These are phyloP conservation scores for Puffinus mauretanicus DNA, from an alignment of 2,113 vertebrate species.

Conservation along the genomic window DNA sequence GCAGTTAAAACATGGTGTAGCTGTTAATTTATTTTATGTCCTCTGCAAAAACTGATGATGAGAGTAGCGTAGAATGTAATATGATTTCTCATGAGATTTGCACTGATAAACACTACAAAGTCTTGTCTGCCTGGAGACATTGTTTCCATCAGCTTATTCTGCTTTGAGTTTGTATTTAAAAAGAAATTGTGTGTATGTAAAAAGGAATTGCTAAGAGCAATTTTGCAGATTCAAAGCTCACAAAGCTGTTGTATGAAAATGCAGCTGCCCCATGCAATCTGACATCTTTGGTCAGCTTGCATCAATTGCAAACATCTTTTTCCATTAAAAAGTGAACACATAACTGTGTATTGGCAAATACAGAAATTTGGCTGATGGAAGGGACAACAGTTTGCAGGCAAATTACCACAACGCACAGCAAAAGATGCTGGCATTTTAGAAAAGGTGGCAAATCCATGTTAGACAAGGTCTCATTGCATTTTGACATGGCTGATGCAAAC, in stretches of 20 bases:
- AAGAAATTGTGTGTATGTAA: not conserved
- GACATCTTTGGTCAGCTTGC: not conserved
- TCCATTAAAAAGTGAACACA: not conserved
- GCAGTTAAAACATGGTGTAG: not conserved
- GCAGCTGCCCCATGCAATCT: not conserved
- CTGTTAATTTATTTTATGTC: not conserved
- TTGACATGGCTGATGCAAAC: not conserved
- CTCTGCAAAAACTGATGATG: not conserved
- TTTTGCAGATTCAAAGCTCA: not conserved
- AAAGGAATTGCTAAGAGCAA: not conserved
- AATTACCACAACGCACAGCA: not conserved
- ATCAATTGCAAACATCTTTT: not conserved
- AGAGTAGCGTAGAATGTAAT: not conserved
- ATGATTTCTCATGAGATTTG: not conserved
- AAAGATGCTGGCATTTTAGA: not conserved
- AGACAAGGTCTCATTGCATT: not conserved
- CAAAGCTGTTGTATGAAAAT: not conserved
- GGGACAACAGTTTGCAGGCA: not conserved
- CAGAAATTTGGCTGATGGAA: not conserved
- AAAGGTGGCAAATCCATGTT: not conserved
- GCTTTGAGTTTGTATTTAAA: not conserved
- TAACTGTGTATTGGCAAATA: not conserved
- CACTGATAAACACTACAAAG: not conserved
- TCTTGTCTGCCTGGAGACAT: not conserved
- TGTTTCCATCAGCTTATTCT: not conserved